Percentiles rank a stretch among this genome's conserved stretches.
phyloP scores from a whole-genome alignment of 2,888 invertebrate species.

The Lochmaea capreae region DNA sequence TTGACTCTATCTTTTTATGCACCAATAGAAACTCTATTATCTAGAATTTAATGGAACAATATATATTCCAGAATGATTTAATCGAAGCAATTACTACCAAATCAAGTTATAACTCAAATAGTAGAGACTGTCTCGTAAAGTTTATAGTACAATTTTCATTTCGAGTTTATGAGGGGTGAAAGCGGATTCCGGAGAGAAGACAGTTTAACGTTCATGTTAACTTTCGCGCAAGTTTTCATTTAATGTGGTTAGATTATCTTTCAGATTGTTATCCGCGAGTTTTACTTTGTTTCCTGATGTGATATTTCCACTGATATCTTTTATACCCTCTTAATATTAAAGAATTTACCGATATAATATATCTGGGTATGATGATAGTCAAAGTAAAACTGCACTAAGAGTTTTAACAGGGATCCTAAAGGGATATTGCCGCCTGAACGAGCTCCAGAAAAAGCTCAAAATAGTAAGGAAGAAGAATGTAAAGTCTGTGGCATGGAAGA shows the following conservation, averaged over 20 bases:
- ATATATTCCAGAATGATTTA: background rate
- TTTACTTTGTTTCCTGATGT: constrained; percentile 11
- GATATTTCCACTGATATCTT: background rate
- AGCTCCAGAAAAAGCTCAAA: too few species aligned
- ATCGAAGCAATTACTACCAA: constrained; percentile 9
- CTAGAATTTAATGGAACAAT: background rate
- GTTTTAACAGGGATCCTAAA: too few species aligned
- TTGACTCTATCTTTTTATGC: too few species aligned
- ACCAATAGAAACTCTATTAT: background rate
- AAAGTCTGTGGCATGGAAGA: too few species aligned
- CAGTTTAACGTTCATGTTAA: constrained; percentile 34
- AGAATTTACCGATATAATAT: too few species aligned
- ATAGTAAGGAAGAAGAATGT: too few species aligned
- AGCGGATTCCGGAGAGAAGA: constrained; percentile 21
- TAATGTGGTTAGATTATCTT: constrained; percentile 33
- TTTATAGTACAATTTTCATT: constrained; percentile 39
- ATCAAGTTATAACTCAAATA: constrained; percentile 11
- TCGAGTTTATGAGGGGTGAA: constrained; percentile 43
- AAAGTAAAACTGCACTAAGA: too few species aligned
- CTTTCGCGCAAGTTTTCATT: constrained; percentile 30
- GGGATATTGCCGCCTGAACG: too few species aligned
- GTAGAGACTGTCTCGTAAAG: constrained; percentile 24
- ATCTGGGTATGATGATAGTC: too few species aligned
- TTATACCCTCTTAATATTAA: too few species aligned
- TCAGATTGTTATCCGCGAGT: constrained; percentile 19